A percentile compares a stretch with the other conserved stretches of the same genome.
Conservation (phyloP, 2,888 invertebrate species). For the Deilephila porcellus region DNA sequence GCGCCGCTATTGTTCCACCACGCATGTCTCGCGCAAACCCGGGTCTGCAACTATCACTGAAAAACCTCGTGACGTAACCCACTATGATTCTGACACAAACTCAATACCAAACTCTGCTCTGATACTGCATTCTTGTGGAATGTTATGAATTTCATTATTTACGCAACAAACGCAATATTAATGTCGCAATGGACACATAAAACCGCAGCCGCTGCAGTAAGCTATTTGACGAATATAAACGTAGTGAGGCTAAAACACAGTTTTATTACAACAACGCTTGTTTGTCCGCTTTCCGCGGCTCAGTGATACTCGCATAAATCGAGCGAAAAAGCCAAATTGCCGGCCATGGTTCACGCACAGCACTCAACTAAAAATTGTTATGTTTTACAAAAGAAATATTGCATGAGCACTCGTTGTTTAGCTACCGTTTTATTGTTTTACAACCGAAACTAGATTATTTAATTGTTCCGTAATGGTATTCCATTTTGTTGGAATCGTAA, state of each 20-base stretch:
- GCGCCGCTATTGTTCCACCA: slow-evolving; percentile 67
- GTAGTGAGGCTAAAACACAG: slow-evolving; percentile 71
- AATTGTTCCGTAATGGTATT: slow-evolving; percentile 54
- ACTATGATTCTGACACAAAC: neutral
- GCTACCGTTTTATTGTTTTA: slow-evolving; percentile 62
- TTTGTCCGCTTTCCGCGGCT: slow-evolving; percentile 77
- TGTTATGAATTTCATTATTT: slow-evolving; percentile 18
- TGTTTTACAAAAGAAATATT: slow-evolving; percentile 75
- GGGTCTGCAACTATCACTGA: slow-evolving; percentile 24
- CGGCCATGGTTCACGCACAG: slow-evolving; percentile 71
- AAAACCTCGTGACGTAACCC: neutral
- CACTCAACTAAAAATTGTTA: slow-evolving; percentile 78
- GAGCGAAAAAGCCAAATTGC: slow-evolving; percentile 80
- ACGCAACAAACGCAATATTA: slow-evolving; percentile 27
- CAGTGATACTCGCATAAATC: slow-evolving; percentile 80
- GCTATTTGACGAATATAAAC: slow-evolving; percentile 74
- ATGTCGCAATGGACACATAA: slow-evolving; percentile 55
- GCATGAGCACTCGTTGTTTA: slow-evolving; percentile 64
- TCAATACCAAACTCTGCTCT: neutral
- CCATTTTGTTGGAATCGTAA: slow-evolving; percentile 34
- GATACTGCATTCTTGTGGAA: neutral
- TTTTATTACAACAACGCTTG: slow-evolving; percentile 73
- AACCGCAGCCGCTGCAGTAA: slow-evolving; percentile 33
- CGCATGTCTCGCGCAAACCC: slow-evolving; percentile 50
- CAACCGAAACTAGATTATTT: slow-evolving; percentile 45